Conservation (phyloP, 2,888 invertebrate genomes). For the Poecilobothrus nobilitatus region DNA sequence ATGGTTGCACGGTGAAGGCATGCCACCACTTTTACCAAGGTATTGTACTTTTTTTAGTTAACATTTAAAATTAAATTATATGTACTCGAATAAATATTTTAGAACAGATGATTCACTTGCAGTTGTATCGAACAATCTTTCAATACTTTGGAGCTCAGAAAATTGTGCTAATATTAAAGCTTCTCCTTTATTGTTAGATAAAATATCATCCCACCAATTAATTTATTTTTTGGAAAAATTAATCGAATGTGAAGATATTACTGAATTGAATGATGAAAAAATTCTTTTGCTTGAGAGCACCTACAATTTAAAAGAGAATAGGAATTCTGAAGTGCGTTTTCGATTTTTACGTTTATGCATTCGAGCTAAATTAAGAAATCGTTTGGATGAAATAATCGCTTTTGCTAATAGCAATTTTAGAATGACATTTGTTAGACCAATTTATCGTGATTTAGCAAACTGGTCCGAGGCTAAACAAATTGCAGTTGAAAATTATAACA, state of each 20-base stretch:
- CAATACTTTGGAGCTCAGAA: constrained; percentile 50
- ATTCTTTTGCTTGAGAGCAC: constrained; percentile 49
- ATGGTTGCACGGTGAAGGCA: constrained; percentile 75
- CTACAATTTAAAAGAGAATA: constrained; percentile 56
- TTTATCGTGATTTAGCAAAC: constrained; percentile 73
- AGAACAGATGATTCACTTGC: constrained; percentile 63
- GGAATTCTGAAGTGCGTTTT: constrained; percentile 71
- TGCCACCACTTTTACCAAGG: constrained; percentile 80
- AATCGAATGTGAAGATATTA: constrained; percentile 46
- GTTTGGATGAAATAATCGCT: constrained; percentile 57
- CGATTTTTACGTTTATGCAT: constrained; percentile 72
- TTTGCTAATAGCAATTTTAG: constrained; percentile 80
- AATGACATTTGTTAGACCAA: constrained; percentile 83
- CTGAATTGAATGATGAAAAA: constrained; percentile 49
- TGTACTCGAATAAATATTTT: constrained; percentile 22
- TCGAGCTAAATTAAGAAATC: constrained; percentile 59
- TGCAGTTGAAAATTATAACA: constrained; percentile 64
- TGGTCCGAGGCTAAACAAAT: constrained; percentile 64
- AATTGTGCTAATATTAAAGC: constrained; percentile 44
- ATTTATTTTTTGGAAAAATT: constrained; percentile 61
- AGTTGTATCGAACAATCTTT: constrained; percentile 51
- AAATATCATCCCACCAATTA: constrained; percentile 56
- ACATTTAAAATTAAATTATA: neutral
- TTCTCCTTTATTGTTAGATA: constrained; percentile 46
- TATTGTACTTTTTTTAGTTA: constrained; percentile 44